Base-by-base conservation (phyloP, 2,888 invertebrate genomes). In the Dichetophora obliterata region DNA sequence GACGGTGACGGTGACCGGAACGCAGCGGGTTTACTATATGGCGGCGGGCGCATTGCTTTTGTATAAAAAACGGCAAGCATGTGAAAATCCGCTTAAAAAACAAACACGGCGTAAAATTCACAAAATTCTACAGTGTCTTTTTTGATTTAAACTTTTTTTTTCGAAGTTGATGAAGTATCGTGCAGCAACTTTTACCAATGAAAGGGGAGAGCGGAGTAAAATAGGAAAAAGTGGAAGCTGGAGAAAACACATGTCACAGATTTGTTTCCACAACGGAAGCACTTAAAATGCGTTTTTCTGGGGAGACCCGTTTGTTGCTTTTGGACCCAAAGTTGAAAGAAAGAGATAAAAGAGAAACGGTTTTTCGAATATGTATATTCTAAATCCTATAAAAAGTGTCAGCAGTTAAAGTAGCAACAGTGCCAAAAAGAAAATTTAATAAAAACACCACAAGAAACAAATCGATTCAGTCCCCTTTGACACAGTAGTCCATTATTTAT, bases 211-310 rank as follows among this genome's bases (percentile, higher is more conserved):
- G 34, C 11, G 22, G 6, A 6, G 50, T 8, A 5, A 43, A 37
- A 6, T 8, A 50, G 14, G 34, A 31, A n/a, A 34, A 76, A 22
- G 80, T 75, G 52, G 22, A 48, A 14, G 48, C 68, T 31, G 27
- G n/a, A 63, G 63, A 80, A 82, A 87, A 87, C 88, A 87, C 85
- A 87, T 87, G 86, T 87, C 86, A 86, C 87, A 87, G 88, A 87
- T 87, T 87, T 87, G 87, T 87, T 87, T 86, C 85, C 83, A 83
- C 85, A 85, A 85, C 86, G 85, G 86, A 87, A 87, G 87, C 50
- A 50, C 68, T 68, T 68, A 68, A 68, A 54, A 57, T 27, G 24
- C 52, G 57, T 59, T 27, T 27, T 14, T 59, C 24, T 24, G 8
- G 22, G 24, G 24, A 8, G 9, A 22, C 31, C 19, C 19, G 19